Base-by-base conservation (phyloP, 2,888 invertebrate genomes). In the Balanococcus diminutus region DNA sequence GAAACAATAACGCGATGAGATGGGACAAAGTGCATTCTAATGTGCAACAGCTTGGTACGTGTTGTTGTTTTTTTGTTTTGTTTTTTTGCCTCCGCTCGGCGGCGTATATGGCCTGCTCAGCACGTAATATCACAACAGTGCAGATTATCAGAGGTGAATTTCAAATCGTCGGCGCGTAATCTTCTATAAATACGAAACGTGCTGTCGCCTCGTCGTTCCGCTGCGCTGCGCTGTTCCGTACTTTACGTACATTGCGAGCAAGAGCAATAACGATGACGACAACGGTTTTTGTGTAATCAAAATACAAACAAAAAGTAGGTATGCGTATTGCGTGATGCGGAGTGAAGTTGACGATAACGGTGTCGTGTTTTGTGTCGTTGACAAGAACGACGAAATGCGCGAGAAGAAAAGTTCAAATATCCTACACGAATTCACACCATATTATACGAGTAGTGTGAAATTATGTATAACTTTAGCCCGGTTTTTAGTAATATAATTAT, bases 401-500 rank as follows among this genome's bases (percentile, higher is more conserved):
- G 11, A 22, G 61, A 9, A 67, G 16, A 22, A 28, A 67, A 67
- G 14, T 67, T 11, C 61, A 14, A 28, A 67, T 28, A 51, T 51
- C n/a, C 19, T 51, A 2, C 0, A 19, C 19, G 19, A 51, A 51
- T 51, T 51, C 3, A 51, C 19, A 51, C 19, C 3, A 19, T n/a
- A 42, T 11, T 42, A 42, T 42, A 14, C 42, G 42, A 42, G 16
- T 3, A 14, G 16, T 42, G 42, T 42, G 16, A 42, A 36, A 3
- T 36, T 36, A 42, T 42, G 42, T 42, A 42, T 14, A 16, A 8
- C 42, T 14, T 32, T 75, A 31, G 75, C 75, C n/a, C 19, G 32
- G 75, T 75, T 32, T 67, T 19, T 25, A n/a, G n/a, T n/a, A 75
- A 75, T 32, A 36, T 22, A 32, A 75, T 75, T 75, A 75, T 75